phyloP scores from a whole-genome alignment of 1,140 invertebrate genomes.

The Nasonia giraulti region DNA sequence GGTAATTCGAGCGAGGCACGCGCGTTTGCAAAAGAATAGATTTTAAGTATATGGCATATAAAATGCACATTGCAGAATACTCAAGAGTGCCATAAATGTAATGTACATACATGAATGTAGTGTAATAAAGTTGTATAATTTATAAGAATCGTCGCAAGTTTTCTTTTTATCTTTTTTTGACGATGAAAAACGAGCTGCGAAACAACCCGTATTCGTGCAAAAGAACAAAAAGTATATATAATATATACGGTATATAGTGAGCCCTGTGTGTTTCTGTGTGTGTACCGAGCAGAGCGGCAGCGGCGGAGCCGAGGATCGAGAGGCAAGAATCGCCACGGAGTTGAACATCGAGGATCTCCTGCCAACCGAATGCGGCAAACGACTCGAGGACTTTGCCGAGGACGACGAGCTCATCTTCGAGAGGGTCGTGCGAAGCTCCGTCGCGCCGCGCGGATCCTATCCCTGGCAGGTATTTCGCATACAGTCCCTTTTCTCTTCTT shows the following conservation, averaged over 20 bases:
- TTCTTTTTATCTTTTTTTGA: constrained; percentile 17
- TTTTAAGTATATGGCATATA: background rate
- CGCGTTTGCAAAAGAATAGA: constrained; percentile 17
- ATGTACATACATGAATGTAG: background rate
- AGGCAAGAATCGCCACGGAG: constrained; percentile 57
- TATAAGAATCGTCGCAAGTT: background rate
- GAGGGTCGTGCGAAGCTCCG: constrained; percentile 75
- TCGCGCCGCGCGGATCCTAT: constrained; percentile 79
- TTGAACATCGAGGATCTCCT: constrained; percentile 67
- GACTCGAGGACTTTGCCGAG: constrained; percentile 71
- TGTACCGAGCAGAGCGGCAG: constrained; percentile 18
- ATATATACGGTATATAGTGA: background rate
- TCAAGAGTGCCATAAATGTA: background rate
- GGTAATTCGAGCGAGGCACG: constrained; percentile 62
- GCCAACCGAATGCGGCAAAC: constrained; percentile 72
- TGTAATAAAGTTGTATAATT: constrained; percentile 16
- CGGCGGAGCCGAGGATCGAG: constrained; percentile 15
- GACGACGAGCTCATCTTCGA: constrained; percentile 71
- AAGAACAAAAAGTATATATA: background rate
- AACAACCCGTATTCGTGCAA: background rate
- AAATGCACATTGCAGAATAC: background rate
- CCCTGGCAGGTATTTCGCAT: constrained; percentile 82
- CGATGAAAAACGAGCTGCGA: background rate
- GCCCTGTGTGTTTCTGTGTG: background rate
- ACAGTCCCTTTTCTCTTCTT: background rate